These are phyloP conservation scores for Stenoptilia bipunctidactyla DNA, from an alignment of 2,888 invertebrate genomes.

Conservation along the genomic window DNA sequence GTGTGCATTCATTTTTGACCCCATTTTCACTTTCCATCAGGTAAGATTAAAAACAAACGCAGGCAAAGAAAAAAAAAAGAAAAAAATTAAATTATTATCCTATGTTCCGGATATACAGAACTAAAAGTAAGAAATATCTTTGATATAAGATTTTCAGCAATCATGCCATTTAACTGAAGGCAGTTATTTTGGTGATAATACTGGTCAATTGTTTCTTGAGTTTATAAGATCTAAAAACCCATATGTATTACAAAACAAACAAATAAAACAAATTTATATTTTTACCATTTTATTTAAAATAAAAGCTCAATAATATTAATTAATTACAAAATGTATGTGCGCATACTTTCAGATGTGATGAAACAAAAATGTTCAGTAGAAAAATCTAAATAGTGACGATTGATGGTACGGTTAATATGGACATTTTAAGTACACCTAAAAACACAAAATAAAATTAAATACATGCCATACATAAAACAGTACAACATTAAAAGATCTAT, in stretches of 20 bases:
- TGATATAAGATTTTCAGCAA: too few species aligned
- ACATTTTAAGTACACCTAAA: slow-evolving; percentile 57
- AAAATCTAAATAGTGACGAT: slow-evolving; percentile 32
- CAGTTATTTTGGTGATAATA: too few species aligned
- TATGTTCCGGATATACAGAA: too few species aligned
- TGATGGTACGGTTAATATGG: slow-evolving; percentile 44
- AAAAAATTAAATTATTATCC: too few species aligned
- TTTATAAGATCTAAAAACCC: background rate
- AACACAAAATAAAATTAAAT: slow-evolving; percentile 23
- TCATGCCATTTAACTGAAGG: too few species aligned
- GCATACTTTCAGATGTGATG: slow-evolving; percentile 46
- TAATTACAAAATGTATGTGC: slow-evolving; percentile 61
- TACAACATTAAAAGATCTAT: slow-evolving; percentile 62
- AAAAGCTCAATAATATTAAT: slow-evolving; percentile 46
- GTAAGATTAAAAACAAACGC: too few species aligned
- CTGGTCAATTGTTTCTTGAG: background rate
- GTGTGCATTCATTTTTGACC: too few species aligned
- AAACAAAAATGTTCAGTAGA: slow-evolving; percentile 33
- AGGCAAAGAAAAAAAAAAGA: too few species aligned
- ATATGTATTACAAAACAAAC: background rate
- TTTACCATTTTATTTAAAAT: slow-evolving; percentile 65
- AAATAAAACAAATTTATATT: slow-evolving; percentile 27
- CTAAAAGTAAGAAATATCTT: too few species aligned
- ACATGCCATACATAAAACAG: slow-evolving; percentile 34
- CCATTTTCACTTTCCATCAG: too few species aligned